Conservation (phyloP, 2,797 vertebrate species). For the Lagorchestes hirsutus region DNA sequence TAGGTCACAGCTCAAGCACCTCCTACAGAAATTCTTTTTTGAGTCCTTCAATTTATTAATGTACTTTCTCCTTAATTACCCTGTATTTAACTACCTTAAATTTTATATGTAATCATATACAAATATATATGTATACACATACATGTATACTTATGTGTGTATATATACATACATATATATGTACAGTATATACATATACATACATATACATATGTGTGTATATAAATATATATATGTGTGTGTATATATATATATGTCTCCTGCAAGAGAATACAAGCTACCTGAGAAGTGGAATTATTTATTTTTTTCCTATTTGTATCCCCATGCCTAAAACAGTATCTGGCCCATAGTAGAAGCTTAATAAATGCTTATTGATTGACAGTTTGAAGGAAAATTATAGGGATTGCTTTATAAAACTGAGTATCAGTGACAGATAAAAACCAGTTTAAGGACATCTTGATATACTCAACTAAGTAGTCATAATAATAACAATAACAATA, state of each 20-base stretch:
- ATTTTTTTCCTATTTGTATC: background rate
- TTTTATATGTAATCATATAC: too few relatives aligned
- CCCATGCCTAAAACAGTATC: background rate
- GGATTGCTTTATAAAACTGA: background rate
- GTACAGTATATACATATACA: too few relatives aligned
- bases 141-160: too few relatives aligned
- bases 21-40: background rate
- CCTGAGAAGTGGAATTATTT: background rate
- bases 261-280: background rate
- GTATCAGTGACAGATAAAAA: background rate
- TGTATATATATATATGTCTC: background rate
- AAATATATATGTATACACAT: too few relatives aligned
- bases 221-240: too few relatives aligned
- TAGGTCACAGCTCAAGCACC: background rate
- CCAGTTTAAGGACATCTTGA: background rate
- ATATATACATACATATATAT: too few relatives aligned
- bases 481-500: background rate
- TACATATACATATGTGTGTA: too few relatives aligned
- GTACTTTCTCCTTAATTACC: background rate
- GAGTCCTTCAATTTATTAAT: background rate
- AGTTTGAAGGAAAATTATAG: too few relatives aligned
- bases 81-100: background rate
- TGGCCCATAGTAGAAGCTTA: background rate
- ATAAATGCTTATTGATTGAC: background rate
- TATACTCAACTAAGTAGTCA: background rate